Evolutionary conservation across 2,113 vertebrate species (phyloP), one percentile per base, ranked within the genome.

Genomic region (Salvelinus fontinalis): DNA sequence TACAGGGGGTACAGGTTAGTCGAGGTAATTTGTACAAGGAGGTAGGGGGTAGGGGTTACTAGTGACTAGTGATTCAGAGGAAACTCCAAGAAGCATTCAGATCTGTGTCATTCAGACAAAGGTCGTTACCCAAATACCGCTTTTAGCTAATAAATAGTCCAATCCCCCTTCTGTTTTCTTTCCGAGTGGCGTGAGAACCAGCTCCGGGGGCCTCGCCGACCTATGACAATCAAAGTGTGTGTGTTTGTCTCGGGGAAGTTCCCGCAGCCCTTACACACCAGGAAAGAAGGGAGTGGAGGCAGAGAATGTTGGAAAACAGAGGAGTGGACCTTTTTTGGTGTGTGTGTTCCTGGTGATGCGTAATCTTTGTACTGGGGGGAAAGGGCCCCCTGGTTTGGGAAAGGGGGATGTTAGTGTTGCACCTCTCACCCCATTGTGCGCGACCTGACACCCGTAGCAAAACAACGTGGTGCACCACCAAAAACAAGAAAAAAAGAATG

Each of bases 151-250:
- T 18, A 18, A 14, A 54, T 4, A 54, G 67, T 39, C 67, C n/a
- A 68, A 68, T 34, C 31, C 5, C 18, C 77, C 78, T 87, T 79
- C 77, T 85, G 86, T 89, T 89, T 90, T 86, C 79, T 78, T 89
- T 85, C 79, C 79, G 85, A 11, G 31, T 66, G 83, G 85, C 86
- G 87, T 92, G 91, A 88, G 89, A 92, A 90, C 85, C 78, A 77
- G 66, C 76, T 12, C 1, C 54, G 71, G 75, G 71, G 72, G 27
- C 59, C 31, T n/a, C 12, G 20, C 12, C n/a, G n/a, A 73, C 59
- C 59, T 11, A 60, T 14, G 57, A 39, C 72, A 64, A 34, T 73
- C 72, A 73, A 54, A 73, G 67, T 39, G 67, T 68, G 67, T 68
- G 16, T 68, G 67, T n/a, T 22, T 54, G 22, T 20, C 22, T 57